These are phyloP conservation scores for Borostomias antarcticus DNA, from an alignment of 2,797 vertebrate genomes.

Conservation along the genomic window DNA sequence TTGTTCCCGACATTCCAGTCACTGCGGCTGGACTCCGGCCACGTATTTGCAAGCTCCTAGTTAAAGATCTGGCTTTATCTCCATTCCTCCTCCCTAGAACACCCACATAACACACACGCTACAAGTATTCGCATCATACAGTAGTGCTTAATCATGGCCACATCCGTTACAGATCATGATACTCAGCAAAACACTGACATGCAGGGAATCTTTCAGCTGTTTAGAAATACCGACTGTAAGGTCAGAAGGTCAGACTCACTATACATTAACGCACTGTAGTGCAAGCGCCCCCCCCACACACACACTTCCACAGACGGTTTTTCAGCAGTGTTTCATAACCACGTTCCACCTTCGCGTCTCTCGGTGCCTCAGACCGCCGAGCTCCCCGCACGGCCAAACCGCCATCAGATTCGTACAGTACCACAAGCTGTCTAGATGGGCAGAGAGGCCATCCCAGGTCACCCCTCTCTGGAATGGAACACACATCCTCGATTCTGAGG, in stretches of 20 bases:
- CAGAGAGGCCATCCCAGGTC: constrained; percentile 20
- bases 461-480: neutral
- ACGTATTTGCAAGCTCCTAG: constrained; percentile 30
- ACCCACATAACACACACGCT: neutral
- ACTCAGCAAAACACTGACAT: neutral
- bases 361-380: constrained; percentile 11
- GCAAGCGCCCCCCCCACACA: too few species aligned
- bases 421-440: constrained; percentile 17
- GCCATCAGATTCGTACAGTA: constrained; percentile 1
- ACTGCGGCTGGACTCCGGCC: constrained; percentile 28
- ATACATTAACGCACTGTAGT: neutral
- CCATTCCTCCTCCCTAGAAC: neutral
- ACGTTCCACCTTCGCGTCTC: too few species aligned
- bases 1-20: constrained; percentile 48
- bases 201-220: neutral
- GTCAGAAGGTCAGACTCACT: neutral
- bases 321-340: too few species aligned
- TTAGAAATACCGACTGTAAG: neutral
- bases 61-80: constrained; percentile 12
- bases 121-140: neutral
- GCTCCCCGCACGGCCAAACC: neutral
- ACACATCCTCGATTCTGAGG: constrained; percentile 23
- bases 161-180: neutral
- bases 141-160: neutral
- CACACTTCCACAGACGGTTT: too few species aligned